Percentiles rank a stretch among this genome's conserved stretches.
These are phyloP conservation scores for Catharus minimus DNA, from an alignment of 2,113 vertebrate genomes.

Conservation along the genomic window DNA sequence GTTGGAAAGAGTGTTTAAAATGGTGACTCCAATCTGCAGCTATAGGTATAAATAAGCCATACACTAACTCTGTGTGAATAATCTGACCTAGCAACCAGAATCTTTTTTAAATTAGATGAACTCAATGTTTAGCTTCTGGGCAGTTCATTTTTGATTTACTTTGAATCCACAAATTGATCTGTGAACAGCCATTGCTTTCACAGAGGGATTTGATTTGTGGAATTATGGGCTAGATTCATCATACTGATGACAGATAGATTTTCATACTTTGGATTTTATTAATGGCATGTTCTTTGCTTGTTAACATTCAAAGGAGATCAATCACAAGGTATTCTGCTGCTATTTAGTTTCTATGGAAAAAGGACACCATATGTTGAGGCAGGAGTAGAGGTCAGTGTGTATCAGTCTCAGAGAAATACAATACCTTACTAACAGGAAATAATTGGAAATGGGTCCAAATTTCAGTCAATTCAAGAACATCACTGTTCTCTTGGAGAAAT, in stretches of 20 bases:
- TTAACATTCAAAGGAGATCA: conserved; percentile 49
- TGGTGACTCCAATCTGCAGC: background rate
- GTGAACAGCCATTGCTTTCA: conserved; percentile 37
- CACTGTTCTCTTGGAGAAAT: background rate
- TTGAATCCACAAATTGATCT: conserved; percentile 49
- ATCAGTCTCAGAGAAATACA: background rate
- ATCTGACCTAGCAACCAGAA: background rate
- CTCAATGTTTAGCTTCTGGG: conserved; percentile 43
- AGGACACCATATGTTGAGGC: background rate
- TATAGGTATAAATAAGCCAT: background rate
- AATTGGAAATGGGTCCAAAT: background rate
- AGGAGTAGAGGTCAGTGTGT: background rate
- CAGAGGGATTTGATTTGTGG: conserved; percentile 57
- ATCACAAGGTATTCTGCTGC: conserved; percentile 8
- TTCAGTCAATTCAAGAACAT: background rate
- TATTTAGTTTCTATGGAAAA: background rate
- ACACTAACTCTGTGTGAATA: background rate
- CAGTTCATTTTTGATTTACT: conserved; percentile 58
- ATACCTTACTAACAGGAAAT: background rate
- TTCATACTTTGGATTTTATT: conserved; percentile 55
- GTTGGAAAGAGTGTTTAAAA: background rate
- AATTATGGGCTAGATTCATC: conserved; percentile 52
- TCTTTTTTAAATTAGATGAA: conserved; percentile 25
- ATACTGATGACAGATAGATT: conserved; percentile 39
- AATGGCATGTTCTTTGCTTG: conserved; percentile 46